These are phyloP conservation scores for Coregonus ussuriensis DNA, from an alignment of 2,797 vertebrate genomes.

Conservation along the genomic window DNA sequence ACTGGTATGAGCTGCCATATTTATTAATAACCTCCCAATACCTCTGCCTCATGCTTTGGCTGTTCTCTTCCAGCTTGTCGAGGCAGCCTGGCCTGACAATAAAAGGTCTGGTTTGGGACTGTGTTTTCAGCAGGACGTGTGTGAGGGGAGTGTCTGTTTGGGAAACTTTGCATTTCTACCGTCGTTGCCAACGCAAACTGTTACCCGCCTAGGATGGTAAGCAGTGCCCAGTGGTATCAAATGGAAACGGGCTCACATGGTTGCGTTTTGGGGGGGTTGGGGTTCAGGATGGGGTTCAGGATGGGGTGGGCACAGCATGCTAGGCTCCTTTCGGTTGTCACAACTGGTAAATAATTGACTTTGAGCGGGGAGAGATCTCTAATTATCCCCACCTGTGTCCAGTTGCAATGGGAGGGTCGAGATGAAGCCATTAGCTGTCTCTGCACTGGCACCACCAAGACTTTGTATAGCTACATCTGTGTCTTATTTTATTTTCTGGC, in stretches of 20 bases:
- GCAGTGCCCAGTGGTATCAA: slow-evolving; percentile 38
- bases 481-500: slow-evolving; percentile 99
- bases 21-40: slow-evolving; percentile 21
- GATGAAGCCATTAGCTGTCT: slow-evolving; percentile 99
- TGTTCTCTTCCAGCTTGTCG: slow-evolving; percentile 44
- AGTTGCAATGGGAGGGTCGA: slow-evolving; percentile 89
- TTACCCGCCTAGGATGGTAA: slow-evolving; percentile 25
- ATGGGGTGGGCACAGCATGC: slow-evolving; percentile 21
- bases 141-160: slow-evolving; percentile 37
- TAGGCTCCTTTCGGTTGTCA: slow-evolving; percentile 56
- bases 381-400: slow-evolving; percentile 89
- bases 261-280: slow-evolving; percentile 21
- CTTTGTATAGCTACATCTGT: slow-evolving; percentile 97
- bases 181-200: slow-evolving; percentile 67
- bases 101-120: slow-evolving; percentile 40
- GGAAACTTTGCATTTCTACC: slow-evolving; percentile 47
- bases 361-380: slow-evolving; percentile 65
- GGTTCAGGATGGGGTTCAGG: slow-evolving; percentile 17
- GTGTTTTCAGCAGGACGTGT: slow-evolving; percentile 31
- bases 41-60: slow-evolving; percentile 41
- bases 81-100: slow-evolving; percentile 48
- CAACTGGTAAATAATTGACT: slow-evolving; percentile 58
- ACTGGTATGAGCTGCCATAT: slow-evolving; percentile 21
- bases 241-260: slow-evolving; percentile 26
- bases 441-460: slow-evolving; percentile 92